Evolutionary conservation across 2,113 vertebrate species (phyloP).

Genomic region (Lamprotornis superbus): DNA sequence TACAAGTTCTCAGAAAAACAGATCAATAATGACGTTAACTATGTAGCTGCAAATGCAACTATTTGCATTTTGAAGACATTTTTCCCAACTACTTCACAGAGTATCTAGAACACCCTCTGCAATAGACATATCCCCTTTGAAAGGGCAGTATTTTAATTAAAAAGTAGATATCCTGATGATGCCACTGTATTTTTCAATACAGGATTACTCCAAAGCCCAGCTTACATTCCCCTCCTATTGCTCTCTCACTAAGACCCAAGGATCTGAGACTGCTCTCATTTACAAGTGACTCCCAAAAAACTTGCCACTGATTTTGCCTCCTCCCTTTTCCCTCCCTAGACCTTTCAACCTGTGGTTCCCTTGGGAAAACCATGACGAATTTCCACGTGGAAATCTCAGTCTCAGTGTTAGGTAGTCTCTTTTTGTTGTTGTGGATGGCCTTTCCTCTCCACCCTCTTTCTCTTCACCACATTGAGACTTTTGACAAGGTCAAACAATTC

Average conservation of each 20-base stretch:
- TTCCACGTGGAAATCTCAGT: conserved; percentile 23
- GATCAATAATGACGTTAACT: conserved; percentile 29
- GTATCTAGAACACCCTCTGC: not conserved
- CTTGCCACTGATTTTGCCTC: not conserved
- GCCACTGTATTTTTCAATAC: not conserved
- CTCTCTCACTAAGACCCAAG: not conserved
- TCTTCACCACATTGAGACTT: conserved; percentile 10
- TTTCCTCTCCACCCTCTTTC: conserved; percentile 31
- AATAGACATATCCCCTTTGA: not conserved
- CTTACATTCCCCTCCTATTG: not conserved
- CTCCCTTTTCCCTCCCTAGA: conserved; percentile 15
- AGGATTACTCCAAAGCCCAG: not conserved
- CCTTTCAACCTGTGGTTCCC: not conserved
- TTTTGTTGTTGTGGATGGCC: not conserved
- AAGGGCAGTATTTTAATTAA: not conserved
- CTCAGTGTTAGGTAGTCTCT: not conserved
- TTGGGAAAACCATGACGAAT: conserved; percentile 3
- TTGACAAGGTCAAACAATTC: conserved; percentile 32
- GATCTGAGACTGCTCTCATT: not conserved
- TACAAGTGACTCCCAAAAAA: not conserved
- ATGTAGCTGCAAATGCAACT: not conserved
- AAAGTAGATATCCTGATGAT: not conserved
- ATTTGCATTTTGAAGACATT: conserved; percentile 7
- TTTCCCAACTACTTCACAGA: not conserved
- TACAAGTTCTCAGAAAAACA: conserved; percentile 41